A percentile compares a stretch with the other conserved stretches of the same genome.
These are phyloP conservation scores for Enteromius mattozi DNA, from an alignment of 2,797 vertebrate species.

Conservation along the genomic window DNA sequence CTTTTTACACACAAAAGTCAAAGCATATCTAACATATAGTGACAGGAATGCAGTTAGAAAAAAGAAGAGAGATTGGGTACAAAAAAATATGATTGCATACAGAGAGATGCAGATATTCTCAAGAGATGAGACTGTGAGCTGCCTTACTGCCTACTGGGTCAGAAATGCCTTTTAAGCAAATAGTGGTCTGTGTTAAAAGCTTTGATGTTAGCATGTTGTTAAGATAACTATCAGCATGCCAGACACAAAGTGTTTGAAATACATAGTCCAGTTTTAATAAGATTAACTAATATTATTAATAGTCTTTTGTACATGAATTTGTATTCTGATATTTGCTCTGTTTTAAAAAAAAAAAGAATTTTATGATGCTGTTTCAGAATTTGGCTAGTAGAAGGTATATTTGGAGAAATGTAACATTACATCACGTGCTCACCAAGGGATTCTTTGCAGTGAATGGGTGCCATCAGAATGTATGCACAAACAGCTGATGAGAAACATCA, in stretches of 20 bases:
- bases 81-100: conserved; percentile 1
- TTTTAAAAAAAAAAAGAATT: background rate
- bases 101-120: conserved; percentile 6
- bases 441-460: too few relatives aligned
- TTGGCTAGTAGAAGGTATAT: background rate
- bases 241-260: background rate
- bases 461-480: too few relatives aligned
- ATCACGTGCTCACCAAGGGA: too few relatives aligned
- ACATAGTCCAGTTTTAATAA: too few relatives aligned
- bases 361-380: background rate
- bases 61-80: background rate
- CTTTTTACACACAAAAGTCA: conserved; percentile 16
- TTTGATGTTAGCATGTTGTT: conserved; percentile 7
- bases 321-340: background rate
- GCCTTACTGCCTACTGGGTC: background rate
- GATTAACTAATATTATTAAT: background rate
- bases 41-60: conserved; percentile 15
- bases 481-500: too few relatives aligned
- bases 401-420: too few relatives aligned
- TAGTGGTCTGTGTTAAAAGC: background rate
- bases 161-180: background rate
- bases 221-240: background rate
- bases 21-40: conserved; percentile 31
- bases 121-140: background rate
- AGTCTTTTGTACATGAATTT: too few relatives aligned